Conservation (phyloP, 2,888 invertebrate species). For the Drosophila meridiana region DNA sequence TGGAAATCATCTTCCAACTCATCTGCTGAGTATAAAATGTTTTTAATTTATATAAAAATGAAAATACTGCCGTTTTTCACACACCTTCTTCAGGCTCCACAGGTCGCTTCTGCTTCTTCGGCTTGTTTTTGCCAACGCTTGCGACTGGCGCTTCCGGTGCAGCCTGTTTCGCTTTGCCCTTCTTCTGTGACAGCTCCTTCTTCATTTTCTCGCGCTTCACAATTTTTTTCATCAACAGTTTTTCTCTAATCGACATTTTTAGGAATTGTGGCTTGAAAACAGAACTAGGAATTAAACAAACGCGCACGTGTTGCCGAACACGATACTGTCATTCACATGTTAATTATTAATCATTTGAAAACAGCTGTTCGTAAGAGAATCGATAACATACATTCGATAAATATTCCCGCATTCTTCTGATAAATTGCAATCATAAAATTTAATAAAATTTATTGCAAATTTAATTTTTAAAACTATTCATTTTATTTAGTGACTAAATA, state of each 20-base stretch:
- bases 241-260: conserved; percentile 86
- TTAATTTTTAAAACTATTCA: neutral
- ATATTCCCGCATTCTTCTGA: neutral
- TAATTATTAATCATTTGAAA: neutral
- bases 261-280: conserved; percentile 16
- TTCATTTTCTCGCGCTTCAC: conserved; percentile 91
- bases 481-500: neutral
- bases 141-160: conserved; percentile 8
- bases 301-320: conserved; percentile 68
- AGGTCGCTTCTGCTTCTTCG: conserved; percentile 44
- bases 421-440: accelerated
- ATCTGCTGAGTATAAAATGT: conserved; percentile 38
- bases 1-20: conserved; percentile 76
- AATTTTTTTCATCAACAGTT: conserved; percentile 91
- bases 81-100: conserved; percentile 55
- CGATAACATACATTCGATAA: conserved; percentile 31
- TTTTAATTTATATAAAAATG: neutral
- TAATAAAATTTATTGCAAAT: neutral
- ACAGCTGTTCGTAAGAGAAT: conserved; percentile 30
- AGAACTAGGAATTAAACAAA: conserved; percentile 39
- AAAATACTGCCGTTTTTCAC: neutral
- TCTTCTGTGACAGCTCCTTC: conserved; percentile 88
- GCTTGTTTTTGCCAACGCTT: conserved; percentile 43
- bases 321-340: conserved; percentile 41
- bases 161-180: conserved; percentile 83